phyloP scores from a whole-genome alignment of 1,140 invertebrate genomes.

The Camponotus vicinus region DNA sequence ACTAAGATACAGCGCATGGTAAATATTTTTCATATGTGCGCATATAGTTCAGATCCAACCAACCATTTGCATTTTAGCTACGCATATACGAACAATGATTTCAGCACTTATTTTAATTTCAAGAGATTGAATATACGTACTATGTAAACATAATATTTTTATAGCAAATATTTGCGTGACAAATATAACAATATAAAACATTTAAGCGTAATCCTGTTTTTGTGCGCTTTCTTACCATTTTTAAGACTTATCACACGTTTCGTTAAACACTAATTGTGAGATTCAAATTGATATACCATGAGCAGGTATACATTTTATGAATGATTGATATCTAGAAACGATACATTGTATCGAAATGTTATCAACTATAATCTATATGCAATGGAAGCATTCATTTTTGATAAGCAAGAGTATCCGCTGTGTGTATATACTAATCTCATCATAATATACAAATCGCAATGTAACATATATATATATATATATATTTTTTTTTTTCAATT shows the following conservation, averaged over 20 bases:
- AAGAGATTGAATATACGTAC: background rate
- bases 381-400: background rate
- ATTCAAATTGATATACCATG: slow-evolving; percentile 14
- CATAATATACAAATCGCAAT: background rate
- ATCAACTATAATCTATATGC: background rate
- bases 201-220: background rate
- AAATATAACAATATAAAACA: background rate
- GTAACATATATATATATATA: background rate
- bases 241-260: slow-evolving; percentile 20
- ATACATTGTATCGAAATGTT: slow-evolving; percentile 23
- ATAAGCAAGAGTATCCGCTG: background rate
- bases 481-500: background rate
- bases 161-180: slow-evolving; percentile 4
- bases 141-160: slow-evolving; percentile 19
- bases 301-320: slow-evolving; percentile 24
- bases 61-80: background rate
- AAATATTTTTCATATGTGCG: slow-evolving; percentile 12
- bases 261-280: slow-evolving; percentile 21
- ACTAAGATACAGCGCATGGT: too few species aligned
- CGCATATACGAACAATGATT: background rate
- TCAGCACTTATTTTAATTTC: background rate
- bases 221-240: slow-evolving; percentile 6
- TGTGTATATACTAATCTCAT: slow-evolving; percentile 5
- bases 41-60: background rate
- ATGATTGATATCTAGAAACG: slow-evolving; percentile 6